Base-by-base conservation (phyloP, 2,888 invertebrate species). In the Tinea trinotella region DNA sequence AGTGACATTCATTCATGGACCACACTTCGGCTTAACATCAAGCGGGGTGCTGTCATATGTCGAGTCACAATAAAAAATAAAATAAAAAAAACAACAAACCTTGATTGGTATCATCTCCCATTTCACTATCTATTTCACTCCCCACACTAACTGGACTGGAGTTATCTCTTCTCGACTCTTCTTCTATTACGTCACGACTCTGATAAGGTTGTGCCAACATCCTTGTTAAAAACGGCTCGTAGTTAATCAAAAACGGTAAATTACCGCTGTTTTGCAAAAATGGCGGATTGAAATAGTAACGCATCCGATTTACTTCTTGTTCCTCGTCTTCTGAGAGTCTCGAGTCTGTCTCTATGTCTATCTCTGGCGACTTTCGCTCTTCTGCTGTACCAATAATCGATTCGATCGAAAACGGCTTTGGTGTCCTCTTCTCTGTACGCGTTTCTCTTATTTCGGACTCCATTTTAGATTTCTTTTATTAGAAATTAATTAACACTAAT, bases 381-480 rank as follows among this genome's bases (percentile, higher is more conserved):
- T 53, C 53, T 18, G 18, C 10, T 19, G 57, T 65, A 0, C 87
- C 87, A 17, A 90, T 90, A 19, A 90, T 64, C 1, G 90, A 90
- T 68, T 90, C 90, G 48, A 90, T 90, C 0, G 90, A 88, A 68
- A 90, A 90, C 1, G 90, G 88, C 61, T 87, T 88, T 2, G 90
- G 90, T 53, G 83, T 80, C 62, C 73, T 82, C 56, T 79, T 79
- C 57, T 74, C 71, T 12, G 74, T 75, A 60, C 75, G 72, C 0
- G 76, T 76, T 57, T 76, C 76, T 1, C 60, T 61, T 22, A 78
- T 62, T 64, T 81, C 74, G 0, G 77, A 76, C 57, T 83, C 80
- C 84, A 72, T 72, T 62, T 63, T 66, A 24, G n/a, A 17, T 10
- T n/a, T 10, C 20, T 34, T 34, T 30, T 6, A 19, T 19, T 10